Evolutionary conservation across 2,797 vertebrate species (phyloP).

Genomic region (Moxostoma hubbsi): DNA sequence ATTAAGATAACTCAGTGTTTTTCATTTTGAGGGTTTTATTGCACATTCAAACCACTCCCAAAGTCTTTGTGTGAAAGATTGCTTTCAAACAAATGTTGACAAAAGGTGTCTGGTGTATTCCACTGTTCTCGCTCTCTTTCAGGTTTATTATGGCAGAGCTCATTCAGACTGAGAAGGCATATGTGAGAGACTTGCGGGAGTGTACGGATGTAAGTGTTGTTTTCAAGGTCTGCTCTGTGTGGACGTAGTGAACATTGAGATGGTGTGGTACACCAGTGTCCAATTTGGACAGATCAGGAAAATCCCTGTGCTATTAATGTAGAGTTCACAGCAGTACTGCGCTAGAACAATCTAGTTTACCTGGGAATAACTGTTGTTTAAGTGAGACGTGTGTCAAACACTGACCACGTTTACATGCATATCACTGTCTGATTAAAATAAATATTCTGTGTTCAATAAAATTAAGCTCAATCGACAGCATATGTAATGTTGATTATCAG

Average conservation of each 20-base stretch:
- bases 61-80: neutral
- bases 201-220: constrained; percentile 93
- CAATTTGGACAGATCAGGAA: constrained; percentile 28
- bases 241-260: neutral
- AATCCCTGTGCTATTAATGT: constrained; percentile 33
- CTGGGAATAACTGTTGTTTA: constrained; percentile 14
- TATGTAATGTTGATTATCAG: too few relatives aligned
- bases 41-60: constrained; percentile 15
- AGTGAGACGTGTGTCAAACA: neutral
- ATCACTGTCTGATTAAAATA: neutral
- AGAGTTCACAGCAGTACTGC: constrained; percentile 11
- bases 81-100: constrained; percentile 13
- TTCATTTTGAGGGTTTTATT: constrained; percentile 22
- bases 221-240: neutral
- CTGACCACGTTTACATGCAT: neutral
- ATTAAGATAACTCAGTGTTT: constrained; percentile 23
- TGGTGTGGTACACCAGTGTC: constrained; percentile 37
- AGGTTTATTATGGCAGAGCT: constrained; percentile 99
- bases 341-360: constrained; percentile 18
- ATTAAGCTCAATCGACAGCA: too few relatives aligned
- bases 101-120: constrained; percentile 10
- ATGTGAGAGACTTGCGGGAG: constrained; percentile 95
- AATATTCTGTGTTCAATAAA: too few relatives aligned
- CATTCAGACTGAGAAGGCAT: constrained; percentile 98
- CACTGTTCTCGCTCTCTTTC: constrained; percentile 12